These are phyloP conservation scores for Argentina silus DNA, from an alignment of 2,797 vertebrate genomes.

Conservation along the genomic window DNA sequence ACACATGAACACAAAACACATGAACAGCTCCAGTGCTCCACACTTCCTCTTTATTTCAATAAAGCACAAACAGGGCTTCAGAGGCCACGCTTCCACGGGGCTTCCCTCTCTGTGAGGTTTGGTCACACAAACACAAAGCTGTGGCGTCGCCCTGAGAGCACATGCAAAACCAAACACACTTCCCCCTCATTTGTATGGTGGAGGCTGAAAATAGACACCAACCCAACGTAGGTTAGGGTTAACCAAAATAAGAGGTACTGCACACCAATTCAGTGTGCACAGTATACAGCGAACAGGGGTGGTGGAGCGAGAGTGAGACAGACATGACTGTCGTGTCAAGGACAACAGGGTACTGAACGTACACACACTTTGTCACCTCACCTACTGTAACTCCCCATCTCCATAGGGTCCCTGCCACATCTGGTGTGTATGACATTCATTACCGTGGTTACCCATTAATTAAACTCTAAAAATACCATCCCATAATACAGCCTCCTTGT, in stretches of 20 bases:
- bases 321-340: not conserved
- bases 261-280: not conserved
- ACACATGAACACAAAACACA: not conserved
- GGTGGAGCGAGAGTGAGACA: not conserved
- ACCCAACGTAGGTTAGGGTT: too few species aligned
- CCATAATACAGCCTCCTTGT: constrained; percentile 56
- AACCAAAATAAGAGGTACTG: not conserved
- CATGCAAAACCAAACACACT: not conserved
- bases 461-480: constrained; percentile 71
- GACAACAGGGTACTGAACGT: not conserved
- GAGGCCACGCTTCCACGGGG: too few species aligned
- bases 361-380: too few species aligned
- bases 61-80: not conserved
- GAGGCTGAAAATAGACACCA: too few species aligned
- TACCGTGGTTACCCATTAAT: constrained; percentile 81
- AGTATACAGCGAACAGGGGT: not conserved
- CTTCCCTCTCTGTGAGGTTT: too few species aligned
- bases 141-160: not conserved
- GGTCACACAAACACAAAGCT: not conserved
- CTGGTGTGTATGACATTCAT: constrained; percentile 63
- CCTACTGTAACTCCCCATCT: too few species aligned
- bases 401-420: not conserved
- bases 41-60: not conserved
- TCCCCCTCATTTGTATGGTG: not conserved
- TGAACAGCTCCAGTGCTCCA: not conserved